Evolutionary conservation across 2,888 invertebrate species (phyloP).

Genomic region (Pollenia labialis): DNA sequence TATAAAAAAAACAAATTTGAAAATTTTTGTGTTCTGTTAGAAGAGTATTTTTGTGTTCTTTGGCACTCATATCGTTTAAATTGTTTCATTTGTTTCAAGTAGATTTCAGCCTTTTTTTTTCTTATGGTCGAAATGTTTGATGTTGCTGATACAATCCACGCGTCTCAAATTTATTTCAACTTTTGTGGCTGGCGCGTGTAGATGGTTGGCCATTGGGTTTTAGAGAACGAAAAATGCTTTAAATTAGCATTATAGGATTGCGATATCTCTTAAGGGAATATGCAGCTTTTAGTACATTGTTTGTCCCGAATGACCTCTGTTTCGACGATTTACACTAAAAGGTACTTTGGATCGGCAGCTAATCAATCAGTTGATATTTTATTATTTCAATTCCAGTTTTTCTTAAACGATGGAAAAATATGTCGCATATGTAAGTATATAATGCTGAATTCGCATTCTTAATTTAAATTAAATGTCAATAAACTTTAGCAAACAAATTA

Average conservation of each 20-base stretch:
- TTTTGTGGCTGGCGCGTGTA: slow-evolving; percentile 17
- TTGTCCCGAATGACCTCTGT: too few relatives aligned
- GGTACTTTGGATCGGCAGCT: too few relatives aligned
- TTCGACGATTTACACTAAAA: too few relatives aligned
- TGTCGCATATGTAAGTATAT: too few relatives aligned
- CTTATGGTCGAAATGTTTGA: slow-evolving; percentile 35
- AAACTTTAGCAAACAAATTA: neutral
- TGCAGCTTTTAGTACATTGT: too few relatives aligned
- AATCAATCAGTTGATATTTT: too few relatives aligned
- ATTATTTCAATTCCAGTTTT: too few relatives aligned
- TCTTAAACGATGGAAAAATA: too few relatives aligned
- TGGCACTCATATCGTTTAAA: neutral
- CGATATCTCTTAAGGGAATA: neutral
- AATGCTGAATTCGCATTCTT: too few relatives aligned
- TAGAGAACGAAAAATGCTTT: neutral
- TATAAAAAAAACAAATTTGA: slow-evolving; percentile 12
- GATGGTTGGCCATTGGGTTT: slow-evolving; percentile 16
- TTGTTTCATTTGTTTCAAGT: slow-evolving; percentile 7
- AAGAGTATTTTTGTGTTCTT: slow-evolving; percentile 14
- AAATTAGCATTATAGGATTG: neutral
- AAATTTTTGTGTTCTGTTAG: slow-evolving; percentile 25
- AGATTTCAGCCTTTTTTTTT: slow-evolving; percentile 6
- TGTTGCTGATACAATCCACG: slow-evolving; percentile 65
- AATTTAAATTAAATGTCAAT: too few relatives aligned
- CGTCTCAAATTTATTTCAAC: slow-evolving; percentile 52